Base-by-base conservation (phyloP, 92 coral and sea anemone species). In the Phenganax stokvisi region DNA sequence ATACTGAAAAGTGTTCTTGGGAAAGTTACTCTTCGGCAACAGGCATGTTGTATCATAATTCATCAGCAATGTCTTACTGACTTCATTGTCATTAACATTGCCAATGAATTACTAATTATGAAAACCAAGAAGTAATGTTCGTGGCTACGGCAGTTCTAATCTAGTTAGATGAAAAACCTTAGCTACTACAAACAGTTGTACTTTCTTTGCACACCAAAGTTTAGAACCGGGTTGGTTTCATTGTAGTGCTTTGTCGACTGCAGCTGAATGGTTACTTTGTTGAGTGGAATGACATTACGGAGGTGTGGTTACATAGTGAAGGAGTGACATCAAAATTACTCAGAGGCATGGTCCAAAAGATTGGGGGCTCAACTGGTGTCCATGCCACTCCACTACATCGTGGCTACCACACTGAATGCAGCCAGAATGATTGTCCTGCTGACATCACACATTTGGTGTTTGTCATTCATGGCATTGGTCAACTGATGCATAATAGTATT, bases 401-500 rank as follows among this genome's bases (percentile, higher is more conserved):
- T 44, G 98, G 98, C 44, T 94, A 90, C 73, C 97, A 94, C 76
- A 86, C 91, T 0, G 89, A 86, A 82, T 92, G 92, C 60, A 10
- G 76, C 31, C 84, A 83, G 59, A 87, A 84, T 31, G 96, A 94
- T 80, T 83, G 82, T 64, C 98, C 96, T 12, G 88, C 90, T 63
- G 93, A 94, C 28, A 89, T 94, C n/a, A 85, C 89, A 17, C 98
- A 94, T 72, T 78, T 94, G 86, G 97, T 94, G 80, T 94, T 94
- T 84, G 98, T 94, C 20, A 85, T 94, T 12, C 98, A 94, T 80
- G 98, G 98, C 9, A 94, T 94, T 80, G 98, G 98, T 5, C 98
- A 94, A 89, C 76, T 94, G 17, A 30, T 92, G 79, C 90, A 92
- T 80, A 94, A 87, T 92, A 92, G 97, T 75, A 94, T 86, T 75